These are phyloP conservation scores for Leucoraja ocellata DNA, from an alignment of 2,797 vertebrate species.

Conservation along the genomic window DNA sequence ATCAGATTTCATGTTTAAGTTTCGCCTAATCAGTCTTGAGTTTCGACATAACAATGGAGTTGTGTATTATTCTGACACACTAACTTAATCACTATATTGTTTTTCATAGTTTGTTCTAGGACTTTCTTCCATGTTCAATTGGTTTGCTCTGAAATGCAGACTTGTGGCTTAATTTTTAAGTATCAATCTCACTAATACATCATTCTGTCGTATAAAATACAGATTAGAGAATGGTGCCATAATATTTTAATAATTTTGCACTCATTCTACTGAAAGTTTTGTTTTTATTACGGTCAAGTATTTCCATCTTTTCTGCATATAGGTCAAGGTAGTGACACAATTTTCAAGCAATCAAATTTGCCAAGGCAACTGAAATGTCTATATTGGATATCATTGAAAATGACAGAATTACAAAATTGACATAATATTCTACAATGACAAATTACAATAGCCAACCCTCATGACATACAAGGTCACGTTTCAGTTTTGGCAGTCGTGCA, in stretches of 20 bases:
- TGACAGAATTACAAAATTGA: background rate
- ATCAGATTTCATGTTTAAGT: background rate
- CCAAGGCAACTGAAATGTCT: background rate
- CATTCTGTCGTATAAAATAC: too few relatives aligned
- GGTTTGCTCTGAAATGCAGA: background rate
- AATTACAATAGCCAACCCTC: background rate
- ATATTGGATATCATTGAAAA: background rate
- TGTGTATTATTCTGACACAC: background rate
- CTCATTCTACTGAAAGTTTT: too few relatives aligned
- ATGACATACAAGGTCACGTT: background rate
- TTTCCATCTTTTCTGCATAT: too few relatives aligned
- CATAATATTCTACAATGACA: background rate
- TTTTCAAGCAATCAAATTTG: background rate
- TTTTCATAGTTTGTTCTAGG: background rate
- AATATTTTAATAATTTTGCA: too few relatives aligned
- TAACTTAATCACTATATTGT: background rate
- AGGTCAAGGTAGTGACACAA: background rate
- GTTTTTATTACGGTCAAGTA: too few relatives aligned
- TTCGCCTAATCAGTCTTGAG: background rate
- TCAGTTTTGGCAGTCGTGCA: background rate
- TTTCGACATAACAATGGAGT: background rate
- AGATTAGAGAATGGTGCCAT: too few relatives aligned
- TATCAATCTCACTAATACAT: background rate
- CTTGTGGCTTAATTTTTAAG: background rate
- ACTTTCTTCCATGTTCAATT: background rate